phyloP scores from a whole-genome alignment of 1,140 invertebrate species.

The Drosophila equinoxialis region DNA sequence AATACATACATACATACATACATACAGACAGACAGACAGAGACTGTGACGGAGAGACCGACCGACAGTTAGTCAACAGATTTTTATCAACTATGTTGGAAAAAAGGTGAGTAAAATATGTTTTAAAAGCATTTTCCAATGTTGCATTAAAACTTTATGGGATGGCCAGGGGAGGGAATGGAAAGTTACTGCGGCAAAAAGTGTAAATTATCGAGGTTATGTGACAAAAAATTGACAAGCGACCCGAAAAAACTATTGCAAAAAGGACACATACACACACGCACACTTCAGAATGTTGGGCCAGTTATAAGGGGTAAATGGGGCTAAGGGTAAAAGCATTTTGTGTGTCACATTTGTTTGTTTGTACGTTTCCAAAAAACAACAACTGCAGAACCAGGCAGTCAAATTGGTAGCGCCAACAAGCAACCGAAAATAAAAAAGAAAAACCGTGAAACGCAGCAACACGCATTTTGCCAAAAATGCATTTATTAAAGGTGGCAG shows the following conservation, averaged over 20 bases:
- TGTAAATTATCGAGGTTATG: slow-evolving; percentile 65
- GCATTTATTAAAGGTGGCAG: slow-evolving; percentile 52
- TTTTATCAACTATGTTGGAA: slow-evolving; percentile 45
- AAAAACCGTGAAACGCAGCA: slow-evolving; percentile 57
- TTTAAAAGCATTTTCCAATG: slow-evolving; percentile 62
- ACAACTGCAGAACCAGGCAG: slow-evolving; percentile 34
- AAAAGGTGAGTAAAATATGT: slow-evolving; percentile 41
- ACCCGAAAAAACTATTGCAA: slow-evolving; percentile 19
- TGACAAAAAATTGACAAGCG: slow-evolving; percentile 54
- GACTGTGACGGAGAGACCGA: slow-evolving; percentile 13
- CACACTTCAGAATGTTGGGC: not conserved
- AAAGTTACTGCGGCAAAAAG: slow-evolving; percentile 1
- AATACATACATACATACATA: not conserved
- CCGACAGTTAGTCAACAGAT: slow-evolving; percentile 44
- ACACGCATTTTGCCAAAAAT: slow-evolving; percentile 74
- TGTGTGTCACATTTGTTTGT: slow-evolving; percentile 63
- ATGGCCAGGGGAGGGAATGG: not conserved
- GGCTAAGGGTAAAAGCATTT: slow-evolving; percentile 31
- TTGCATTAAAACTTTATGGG: not conserved
- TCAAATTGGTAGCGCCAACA: slow-evolving; percentile 59
- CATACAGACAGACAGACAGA: slow-evolving; percentile 11
- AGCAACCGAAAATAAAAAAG: slow-evolving; percentile 33
- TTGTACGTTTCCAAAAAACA: slow-evolving; percentile 27
- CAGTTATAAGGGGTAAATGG: not conserved
- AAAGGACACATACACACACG: slow-evolving; percentile 34